These are phyloP conservation scores for Dendronephthya gigantea DNA, from an alignment of 64 coral and sea anemone genomes.

Conservation along the genomic window DNA sequence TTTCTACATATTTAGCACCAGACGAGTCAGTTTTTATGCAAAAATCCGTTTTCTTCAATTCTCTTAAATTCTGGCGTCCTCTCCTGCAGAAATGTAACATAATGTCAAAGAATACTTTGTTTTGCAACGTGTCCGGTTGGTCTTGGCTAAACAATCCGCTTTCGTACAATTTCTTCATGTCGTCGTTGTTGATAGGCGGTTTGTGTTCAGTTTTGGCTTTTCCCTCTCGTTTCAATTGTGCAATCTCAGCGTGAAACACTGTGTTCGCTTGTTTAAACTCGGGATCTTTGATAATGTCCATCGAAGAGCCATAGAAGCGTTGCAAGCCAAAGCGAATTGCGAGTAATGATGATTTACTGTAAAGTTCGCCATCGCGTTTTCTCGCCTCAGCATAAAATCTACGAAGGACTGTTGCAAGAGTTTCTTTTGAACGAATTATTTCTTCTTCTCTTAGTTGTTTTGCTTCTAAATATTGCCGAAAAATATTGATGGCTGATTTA, in stretches of 20 bases:
- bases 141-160: constrained; percentile 57
- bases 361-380: neutral
- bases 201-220: constrained; percentile 58
- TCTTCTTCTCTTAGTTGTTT: too few relatives aligned
- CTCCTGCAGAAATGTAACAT: constrained; percentile 26
- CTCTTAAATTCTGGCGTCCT: constrained; percentile 34
- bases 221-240: constrained; percentile 59
- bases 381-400: too few relatives aligned
- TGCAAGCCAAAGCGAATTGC: too few relatives aligned
- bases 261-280: too few relatives aligned
- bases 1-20: constrained; percentile 31
- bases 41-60: constrained; percentile 39
- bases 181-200: constrained; percentile 53
- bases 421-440: too few relatives aligned
- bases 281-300: too few relatives aligned
- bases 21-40: constrained; percentile 22
- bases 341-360: too few relatives aligned
- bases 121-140: neutral
- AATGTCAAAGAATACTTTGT: too few relatives aligned
- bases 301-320: too few relatives aligned
- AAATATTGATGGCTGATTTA: too few relatives aligned
- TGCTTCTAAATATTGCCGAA: too few relatives aligned
- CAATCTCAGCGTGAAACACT: constrained; percentile 78
- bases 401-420: too few relatives aligned
- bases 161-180: constrained; percentile 85